phyloP scores from a whole-genome alignment of 2,888 invertebrate genomes.

The Atherix ibis region DNA sequence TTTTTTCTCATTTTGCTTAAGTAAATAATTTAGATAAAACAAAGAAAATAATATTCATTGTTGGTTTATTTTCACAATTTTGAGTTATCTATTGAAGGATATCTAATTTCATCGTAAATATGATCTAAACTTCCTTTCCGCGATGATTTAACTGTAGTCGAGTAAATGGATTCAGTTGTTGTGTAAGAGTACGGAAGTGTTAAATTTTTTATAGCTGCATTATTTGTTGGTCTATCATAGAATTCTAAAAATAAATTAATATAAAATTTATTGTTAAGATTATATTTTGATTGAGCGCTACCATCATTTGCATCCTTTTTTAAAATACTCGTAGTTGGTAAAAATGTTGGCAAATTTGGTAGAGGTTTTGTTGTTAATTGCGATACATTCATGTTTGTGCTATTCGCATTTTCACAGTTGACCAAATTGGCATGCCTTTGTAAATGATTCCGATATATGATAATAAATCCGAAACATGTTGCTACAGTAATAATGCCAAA shows the following conservation, averaged over 20 bases:
- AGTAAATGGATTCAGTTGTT: slow-evolving; percentile 22
- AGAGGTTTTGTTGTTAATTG: slow-evolving; percentile 20
- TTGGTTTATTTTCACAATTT: neutral
- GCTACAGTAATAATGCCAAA: slow-evolving; percentile 22
- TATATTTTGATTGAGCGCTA: too few species aligned
- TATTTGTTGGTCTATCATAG: slow-evolving; percentile 30
- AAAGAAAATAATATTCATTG: neutral
- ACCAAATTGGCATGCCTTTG: slow-evolving; percentile 14
- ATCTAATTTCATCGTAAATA: slow-evolving; percentile 30
- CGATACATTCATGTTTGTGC: neutral
- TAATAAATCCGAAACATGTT: slow-evolving; percentile 22
- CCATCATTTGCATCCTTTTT: too few species aligned
- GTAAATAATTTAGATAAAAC: neutral
- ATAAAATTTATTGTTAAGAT: too few species aligned
- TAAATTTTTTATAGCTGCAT: slow-evolving; percentile 14
- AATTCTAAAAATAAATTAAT: slow-evolving; percentile 25
- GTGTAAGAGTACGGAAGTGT: slow-evolving; percentile 24
- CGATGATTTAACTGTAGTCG: slow-evolving; percentile 22
- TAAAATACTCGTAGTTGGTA: slow-evolving; percentile 20
- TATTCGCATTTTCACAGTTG: slow-evolving; percentile 19
- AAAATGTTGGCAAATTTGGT: slow-evolving; percentile 24
- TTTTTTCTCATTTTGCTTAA: neutral
- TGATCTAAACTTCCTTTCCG: slow-evolving; percentile 30
- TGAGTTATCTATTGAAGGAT: slow-evolving; percentile 15
- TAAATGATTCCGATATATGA: slow-evolving; percentile 19